Base-by-base conservation (phyloP, 1,140 invertebrate species). In the Tetramorium simillimum region DNA sequence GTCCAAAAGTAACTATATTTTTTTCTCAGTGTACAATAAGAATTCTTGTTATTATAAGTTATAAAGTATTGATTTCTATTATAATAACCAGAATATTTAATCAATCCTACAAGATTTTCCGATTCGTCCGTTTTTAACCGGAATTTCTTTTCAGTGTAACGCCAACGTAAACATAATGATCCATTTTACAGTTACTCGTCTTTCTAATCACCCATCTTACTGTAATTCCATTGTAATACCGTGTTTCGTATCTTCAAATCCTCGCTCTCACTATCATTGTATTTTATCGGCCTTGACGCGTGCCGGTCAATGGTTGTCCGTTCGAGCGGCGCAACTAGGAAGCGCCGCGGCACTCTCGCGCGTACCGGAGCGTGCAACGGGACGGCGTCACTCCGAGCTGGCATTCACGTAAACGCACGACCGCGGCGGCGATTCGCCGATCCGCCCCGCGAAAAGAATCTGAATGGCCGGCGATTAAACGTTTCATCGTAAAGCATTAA, bases 391-490 rank as follows among this genome's bases (percentile, higher is more conserved):
- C 58, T 49, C 24, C 28, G 40, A 78, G 28, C 76, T 18, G 70
- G 69, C 85, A 77, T 87, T 90, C 85, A 72, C 60, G 73, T 58
- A 70, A 91, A 88, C 81, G 56, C 81, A 56, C 67, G 28, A 28
- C 56, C 49, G 33, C 33, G 33, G 33, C 72, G 60, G 51, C 43
- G 62, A 51, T 86, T 70, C 70, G 87, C 86, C 69, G 73, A 89
- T 88, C 53, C 60, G 75, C 56, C 56, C 37, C 37, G 76, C 73
- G 72, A 80, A 86, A 91, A 84, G 88, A 78, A 78, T 63, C 43
- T 51, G 43, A 87, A 89, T 86, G 70, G 33, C 56, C 46, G 72
- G 78, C 67, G 88, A 90, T 90, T 90, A 89, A 89, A 65, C 56
- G 81, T 87, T 89, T 86, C 90, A 53, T 91, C 46, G 80, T 80